phyloP scores from a whole-genome alignment of 2,797 vertebrate species.

The Siniperca scherzeri region DNA sequence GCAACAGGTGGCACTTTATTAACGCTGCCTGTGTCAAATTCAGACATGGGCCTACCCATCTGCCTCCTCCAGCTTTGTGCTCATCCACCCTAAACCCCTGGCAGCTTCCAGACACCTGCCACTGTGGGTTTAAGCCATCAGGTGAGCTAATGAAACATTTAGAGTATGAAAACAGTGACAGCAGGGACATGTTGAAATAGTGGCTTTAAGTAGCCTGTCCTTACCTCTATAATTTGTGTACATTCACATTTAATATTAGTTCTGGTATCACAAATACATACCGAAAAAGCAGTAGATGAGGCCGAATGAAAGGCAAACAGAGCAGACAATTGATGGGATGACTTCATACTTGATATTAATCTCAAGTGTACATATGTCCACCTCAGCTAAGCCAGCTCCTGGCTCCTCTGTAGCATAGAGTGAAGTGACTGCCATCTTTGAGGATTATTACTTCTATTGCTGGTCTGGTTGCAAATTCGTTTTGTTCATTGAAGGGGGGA shows the following conservation, averaged over 20 bases:
- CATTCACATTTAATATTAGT: background rate
- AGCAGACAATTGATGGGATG: slow-evolving; percentile 87
- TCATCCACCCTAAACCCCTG: slow-evolving; percentile 75
- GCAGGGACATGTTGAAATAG: background rate
- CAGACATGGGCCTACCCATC: slow-evolving; percentile 59
- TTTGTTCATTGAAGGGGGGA: slow-evolving; percentile 55
- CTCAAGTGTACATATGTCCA: slow-evolving; percentile 82
- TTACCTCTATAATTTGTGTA: background rate
- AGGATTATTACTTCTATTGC: slow-evolving; percentile 51
- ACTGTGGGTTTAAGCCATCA: slow-evolving; percentile 40
- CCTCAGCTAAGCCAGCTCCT: slow-evolving; percentile 63
- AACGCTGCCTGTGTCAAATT: slow-evolving; percentile 43
- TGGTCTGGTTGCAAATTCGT: slow-evolving; percentile 29
- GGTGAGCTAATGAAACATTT: slow-evolving; percentile 53
- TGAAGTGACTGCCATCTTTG: slow-evolving; percentile 79
- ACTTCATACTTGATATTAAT: slow-evolving; percentile 84
- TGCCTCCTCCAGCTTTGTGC: slow-evolving; percentile 64
- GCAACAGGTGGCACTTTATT: slow-evolving; percentile 60
- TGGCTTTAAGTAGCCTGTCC: background rate
- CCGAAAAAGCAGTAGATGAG: slow-evolving; percentile 92
- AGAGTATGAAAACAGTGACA: slow-evolving; percentile 13
- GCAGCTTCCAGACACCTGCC: slow-evolving; percentile 66
- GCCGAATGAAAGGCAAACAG: slow-evolving; percentile 88
- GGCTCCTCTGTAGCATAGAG: slow-evolving; percentile 80
- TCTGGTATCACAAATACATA: slow-evolving; percentile 73